Conservation (phyloP, 2,113 vertebrate species). For the Aspidoscelis tigris region DNA sequence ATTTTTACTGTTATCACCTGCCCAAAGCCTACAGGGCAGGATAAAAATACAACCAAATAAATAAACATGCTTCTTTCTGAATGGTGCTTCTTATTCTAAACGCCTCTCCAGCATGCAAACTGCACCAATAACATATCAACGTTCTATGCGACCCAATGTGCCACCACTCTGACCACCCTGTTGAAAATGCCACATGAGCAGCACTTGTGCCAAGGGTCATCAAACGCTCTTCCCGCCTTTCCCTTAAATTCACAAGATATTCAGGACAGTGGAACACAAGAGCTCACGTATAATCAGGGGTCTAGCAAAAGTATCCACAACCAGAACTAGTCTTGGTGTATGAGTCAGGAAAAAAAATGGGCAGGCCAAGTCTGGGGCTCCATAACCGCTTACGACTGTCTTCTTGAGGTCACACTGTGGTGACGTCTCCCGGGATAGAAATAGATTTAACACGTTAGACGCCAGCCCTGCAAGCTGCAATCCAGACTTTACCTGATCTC, state of each 20-base stretch:
- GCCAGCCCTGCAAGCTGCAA: too few relatives aligned
- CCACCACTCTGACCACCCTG: neutral
- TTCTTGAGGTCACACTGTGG: neutral
- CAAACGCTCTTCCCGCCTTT: neutral
- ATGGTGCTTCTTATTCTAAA: neutral
- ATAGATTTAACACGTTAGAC: neutral
- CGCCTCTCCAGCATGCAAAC: neutral
- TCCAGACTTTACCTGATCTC: neutral
- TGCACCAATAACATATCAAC: neutral
- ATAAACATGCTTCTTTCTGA: neutral
- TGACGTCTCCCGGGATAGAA: neutral
- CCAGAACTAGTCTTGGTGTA: neutral
- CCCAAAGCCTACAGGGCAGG: too few relatives aligned
- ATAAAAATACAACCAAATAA: too few relatives aligned
- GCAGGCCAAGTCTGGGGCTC: neutral
- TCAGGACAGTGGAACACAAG: neutral
- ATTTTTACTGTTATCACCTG: too few relatives aligned
- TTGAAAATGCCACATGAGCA: neutral
- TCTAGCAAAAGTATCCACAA: neutral
- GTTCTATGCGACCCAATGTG: neutral
- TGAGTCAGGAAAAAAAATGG: neutral
- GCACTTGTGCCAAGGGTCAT: neutral
- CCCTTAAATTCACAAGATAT: neutral
- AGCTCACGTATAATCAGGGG: neutral
- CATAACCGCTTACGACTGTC: neutral